These are phyloP conservation scores for Electrona antarctica DNA, from an alignment of 2,113 vertebrate species.

Conservation along the genomic window DNA sequence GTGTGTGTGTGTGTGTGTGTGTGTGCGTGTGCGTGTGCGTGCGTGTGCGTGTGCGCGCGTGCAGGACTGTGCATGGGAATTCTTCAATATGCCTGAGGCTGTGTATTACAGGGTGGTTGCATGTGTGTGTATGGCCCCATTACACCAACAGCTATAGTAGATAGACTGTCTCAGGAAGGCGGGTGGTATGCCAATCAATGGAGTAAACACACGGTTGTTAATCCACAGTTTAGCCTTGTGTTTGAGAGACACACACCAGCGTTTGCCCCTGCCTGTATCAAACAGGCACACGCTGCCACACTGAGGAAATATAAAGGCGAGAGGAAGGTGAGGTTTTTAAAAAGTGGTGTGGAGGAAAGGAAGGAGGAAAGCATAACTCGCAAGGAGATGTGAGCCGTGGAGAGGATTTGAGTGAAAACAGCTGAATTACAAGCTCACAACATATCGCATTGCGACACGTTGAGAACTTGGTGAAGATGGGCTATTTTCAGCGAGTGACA, in stretches of 20 bases:
- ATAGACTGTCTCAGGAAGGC: constrained; percentile 1
- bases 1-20: constrained; percentile 26
- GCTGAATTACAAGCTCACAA: background rate
- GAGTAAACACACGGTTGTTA: constrained; percentile 58
- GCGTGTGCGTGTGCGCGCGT: background rate
- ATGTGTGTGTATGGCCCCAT: constrained; percentile 27
- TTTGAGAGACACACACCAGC: constrained; percentile 39
- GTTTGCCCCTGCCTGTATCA: constrained; percentile 10
- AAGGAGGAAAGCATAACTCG: background rate
- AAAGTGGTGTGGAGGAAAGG: constrained; percentile 5
- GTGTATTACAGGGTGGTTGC: constrained; percentile 42
- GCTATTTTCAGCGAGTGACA: constrained; percentile 3
- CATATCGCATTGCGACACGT: background rate
- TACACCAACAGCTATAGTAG: constrained; percentile 12
- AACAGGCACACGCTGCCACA: constrained; percentile 15
- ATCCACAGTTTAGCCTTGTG: constrained; percentile 58
- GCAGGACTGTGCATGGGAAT: constrained; percentile 21
- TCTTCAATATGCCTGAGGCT: constrained; percentile 46
- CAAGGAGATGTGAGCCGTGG: background rate
- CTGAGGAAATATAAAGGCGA: no score
- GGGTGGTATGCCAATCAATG: constrained; percentile 56
- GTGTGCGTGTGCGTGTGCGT: constrained; percentile 2
- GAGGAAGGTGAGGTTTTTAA: constrained; percentile 7
- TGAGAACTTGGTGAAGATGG: background rate
- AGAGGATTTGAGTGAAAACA: background rate